Evolutionary conservation across 35 echinoderm and acorn worm species (phyloP), one percentile per base, ranked within the genome.

Genomic region (Heliocidaris erythrogramma): DNA sequence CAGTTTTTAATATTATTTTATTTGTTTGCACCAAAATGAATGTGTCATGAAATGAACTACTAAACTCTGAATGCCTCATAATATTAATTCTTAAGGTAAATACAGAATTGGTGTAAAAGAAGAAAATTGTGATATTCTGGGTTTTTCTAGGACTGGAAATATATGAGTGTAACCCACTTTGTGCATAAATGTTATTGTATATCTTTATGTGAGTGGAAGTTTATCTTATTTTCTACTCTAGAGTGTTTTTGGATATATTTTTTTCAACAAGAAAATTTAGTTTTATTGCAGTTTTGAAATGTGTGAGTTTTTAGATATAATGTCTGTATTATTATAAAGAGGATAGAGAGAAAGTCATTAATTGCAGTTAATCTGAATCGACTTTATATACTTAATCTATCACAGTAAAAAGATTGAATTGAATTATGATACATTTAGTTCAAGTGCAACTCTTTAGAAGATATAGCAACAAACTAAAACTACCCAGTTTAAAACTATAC

Each of bases 21-120:
- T 4, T 78, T 78, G 65, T 78, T 78, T 78, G 65, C 65, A 78
- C 65, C 65, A 78, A 78, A 78, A 78, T 78, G 65, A 78, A 78
- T 78, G 65, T 78, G 65, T 78, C 65, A 78, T 78, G 27, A 78
- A 18, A 78, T 78, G 65, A 21, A 78, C 65, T 78, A 78, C 21
- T 78, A n/a, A 78, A 78, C 65, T 21, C 7, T 78, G 65, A 78
- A 78, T 78, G 65, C 65, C 65, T 21, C 18, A 78, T 78, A n/a
- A 78, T 78, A 27, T 27, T 21, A 78, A n/a, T 78, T 69, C 35
- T 69, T n/a, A 78, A 78, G 21, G 12, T 78, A 78, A 78, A n/a
- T 9, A 8, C 7, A 27, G n/a, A 78, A 78, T n/a, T 78, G 35
- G 35, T 42, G 35, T 42, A 60, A 6, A 78, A 78, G 18, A 78